Percentiles rank a stretch among this genome's conserved stretches.
phyloP scores from a whole-genome alignment of 1,140 invertebrate species.

The Drosophila biarmipes region DNA sequence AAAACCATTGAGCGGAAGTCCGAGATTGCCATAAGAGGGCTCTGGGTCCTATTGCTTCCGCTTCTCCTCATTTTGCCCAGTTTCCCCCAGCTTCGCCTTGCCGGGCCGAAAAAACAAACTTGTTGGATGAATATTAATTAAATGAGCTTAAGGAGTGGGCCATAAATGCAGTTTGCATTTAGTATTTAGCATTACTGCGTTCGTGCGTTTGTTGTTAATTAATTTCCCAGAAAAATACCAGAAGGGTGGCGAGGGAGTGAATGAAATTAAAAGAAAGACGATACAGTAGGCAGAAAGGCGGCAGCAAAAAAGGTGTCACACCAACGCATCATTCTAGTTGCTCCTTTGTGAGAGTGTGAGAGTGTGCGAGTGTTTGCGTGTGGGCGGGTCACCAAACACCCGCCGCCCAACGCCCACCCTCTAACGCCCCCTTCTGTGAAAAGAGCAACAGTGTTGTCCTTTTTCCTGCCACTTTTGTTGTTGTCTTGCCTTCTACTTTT shows the following conservation, averaged over 20 bases:
- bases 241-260: conserved; percentile 18
- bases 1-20: conserved; percentile 64
- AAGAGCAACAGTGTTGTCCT: conserved; percentile 77
- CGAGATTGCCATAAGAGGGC: conserved; percentile 72
- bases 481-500: conserved; percentile 68
- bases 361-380: conserved; percentile 18
- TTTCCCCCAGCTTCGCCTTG: not conserved
- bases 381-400: conserved; percentile 15
- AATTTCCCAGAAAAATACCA: conserved; percentile 63
- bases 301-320: conserved; percentile 53
- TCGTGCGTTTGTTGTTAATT: conserved; percentile 75
- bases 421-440: conserved; percentile 42
- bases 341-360: conserved; percentile 30
- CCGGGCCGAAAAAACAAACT: conserved; percentile 49
- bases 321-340: conserved; percentile 36
- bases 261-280: conserved; percentile 65
- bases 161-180: conserved; percentile 71
- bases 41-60: conserved; percentile 33
- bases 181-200: conserved; percentile 47
- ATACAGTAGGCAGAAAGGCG: conserved; percentile 16
- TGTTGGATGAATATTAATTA: conserved; percentile 78
- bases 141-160: conserved; percentile 69
- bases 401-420: not conserved
- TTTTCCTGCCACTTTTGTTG: conserved; percentile 32
- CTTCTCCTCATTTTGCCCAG: not conserved